Evolutionary conservation across 2,797 vertebrate genomes (phyloP).

Genomic region (Cephalopachus bancanus): DNA sequence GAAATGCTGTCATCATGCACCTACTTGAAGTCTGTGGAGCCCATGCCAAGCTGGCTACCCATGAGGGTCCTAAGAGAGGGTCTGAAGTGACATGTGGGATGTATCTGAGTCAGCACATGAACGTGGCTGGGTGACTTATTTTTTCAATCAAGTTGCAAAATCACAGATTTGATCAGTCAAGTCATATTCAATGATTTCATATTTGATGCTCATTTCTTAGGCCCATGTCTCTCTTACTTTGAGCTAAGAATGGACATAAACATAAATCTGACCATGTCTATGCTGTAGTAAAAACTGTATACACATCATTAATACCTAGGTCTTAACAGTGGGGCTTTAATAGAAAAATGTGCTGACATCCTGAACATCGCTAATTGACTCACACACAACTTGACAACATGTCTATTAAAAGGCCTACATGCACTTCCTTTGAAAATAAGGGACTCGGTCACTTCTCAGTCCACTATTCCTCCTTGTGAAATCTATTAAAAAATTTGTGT

Average conservation of each 20-base stretch:
- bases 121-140: neutral
- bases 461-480: neutral
- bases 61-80: neutral
- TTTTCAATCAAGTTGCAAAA: neutral
- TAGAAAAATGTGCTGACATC: neutral
- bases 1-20: no score
- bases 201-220: no score
- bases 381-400: rapidly evolving
- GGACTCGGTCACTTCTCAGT: rapidly evolving
- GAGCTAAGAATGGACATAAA: neutral
- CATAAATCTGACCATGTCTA: neutral
- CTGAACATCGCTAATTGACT: rapidly evolving
- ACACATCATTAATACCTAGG: rapidly evolving
- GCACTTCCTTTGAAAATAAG: neutral
- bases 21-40: neutral
- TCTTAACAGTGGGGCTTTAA: rapidly evolving
- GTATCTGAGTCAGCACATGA: neutral
- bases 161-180: neutral
- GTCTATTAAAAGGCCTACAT: neutral
- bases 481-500: neutral
- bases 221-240: neutral
- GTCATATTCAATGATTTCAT: neutral
- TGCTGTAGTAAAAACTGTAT: rapidly evolving
- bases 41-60: neutral
- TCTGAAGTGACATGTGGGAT: no score